Base-by-base conservation (phyloP, 1,140 invertebrate genomes). In the Eufriesea mexicana region DNA sequence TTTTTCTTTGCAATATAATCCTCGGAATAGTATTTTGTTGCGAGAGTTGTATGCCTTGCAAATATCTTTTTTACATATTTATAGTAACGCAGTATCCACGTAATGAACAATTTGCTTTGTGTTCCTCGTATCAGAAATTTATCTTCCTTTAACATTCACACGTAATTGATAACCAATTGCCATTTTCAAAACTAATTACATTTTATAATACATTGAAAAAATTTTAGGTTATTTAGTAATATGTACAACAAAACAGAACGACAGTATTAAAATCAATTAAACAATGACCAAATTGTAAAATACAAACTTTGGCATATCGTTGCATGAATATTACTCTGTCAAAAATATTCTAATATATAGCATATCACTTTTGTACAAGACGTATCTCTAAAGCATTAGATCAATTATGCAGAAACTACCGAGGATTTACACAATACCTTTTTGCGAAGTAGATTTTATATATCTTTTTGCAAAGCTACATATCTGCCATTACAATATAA, bases 1-100 rank as follows among this genome's bases (percentile, higher is more conserved):
- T 90, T 90, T 80, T 91, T 89, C 84, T 89, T 89, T 82, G 72
- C 67, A 83, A 86, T 87, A 85, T 90, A 90, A 89, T 89, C 84
- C 86, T 90, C 84, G 74, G 80, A 86, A 89, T 81, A 89, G 77
- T 88, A 72, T 84, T 90, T 81, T 85, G 72, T 87, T 89, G 83
- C 57, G 77, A 86, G 82, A 89, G 54, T 88, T 83, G 83, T 79
- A 86, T 88, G 83, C 75, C 54, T 54, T 84, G 86, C 80, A 85
- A 86, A 89, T 80, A 85, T 84, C 61, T 62, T 84, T 85, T 88
- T 90, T 90, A 88, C 89, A 90, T 90, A 89, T 86, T 80, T 90
- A 90, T 90, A 89, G 64, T 89, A 82, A 90, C 79, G 64, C 57
- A 90, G 28, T 68, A 83, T 83, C 45, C 78, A 84, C 71, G 74